These are phyloP conservation scores for Triplophysa bombifrons DNA, from an alignment of 2,797 vertebrate genomes.

Conservation along the genomic window DNA sequence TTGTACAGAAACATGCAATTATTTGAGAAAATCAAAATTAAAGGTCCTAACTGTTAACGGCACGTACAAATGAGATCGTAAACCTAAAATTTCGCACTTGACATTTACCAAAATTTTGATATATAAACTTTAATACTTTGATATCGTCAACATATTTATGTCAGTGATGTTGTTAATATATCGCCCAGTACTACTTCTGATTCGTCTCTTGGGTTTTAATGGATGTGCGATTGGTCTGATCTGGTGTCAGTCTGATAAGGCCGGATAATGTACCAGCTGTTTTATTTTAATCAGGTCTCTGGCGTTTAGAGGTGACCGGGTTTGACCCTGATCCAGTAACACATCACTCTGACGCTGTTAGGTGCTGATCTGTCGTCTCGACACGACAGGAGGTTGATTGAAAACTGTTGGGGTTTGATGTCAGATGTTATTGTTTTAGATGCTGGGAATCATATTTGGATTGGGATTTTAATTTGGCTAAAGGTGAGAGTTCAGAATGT, in stretches of 20 bases:
- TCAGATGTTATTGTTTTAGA: constrained; percentile 31
- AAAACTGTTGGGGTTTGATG: constrained; percentile 14
- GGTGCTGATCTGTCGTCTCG: constrained; percentile 37
- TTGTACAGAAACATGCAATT: too few species aligned
- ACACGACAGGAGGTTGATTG: constrained; percentile 47
- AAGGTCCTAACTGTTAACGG: too few species aligned
- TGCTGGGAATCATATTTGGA: constrained; percentile 14
- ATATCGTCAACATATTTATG: too few species aligned
- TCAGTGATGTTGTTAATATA: too few species aligned
- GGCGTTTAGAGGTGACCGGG: constrained; percentile 59
- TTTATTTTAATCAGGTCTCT: constrained; percentile 73
- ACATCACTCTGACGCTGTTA: constrained; percentile 25
- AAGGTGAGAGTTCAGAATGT: constrained; percentile 26
- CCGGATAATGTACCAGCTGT: constrained; percentile 72
- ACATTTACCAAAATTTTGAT: too few species aligned
- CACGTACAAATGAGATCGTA: too few species aligned
- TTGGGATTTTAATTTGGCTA: constrained; percentile 39
- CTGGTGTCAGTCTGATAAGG: constrained; percentile 60
- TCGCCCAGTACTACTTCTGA: too few species aligned
- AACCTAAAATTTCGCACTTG: too few species aligned
- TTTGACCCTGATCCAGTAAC: constrained; percentile 49
- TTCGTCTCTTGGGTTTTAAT: too few species aligned
- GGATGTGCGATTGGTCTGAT: not conserved
- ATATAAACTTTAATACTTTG: too few species aligned
- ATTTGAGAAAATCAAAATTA: too few species aligned